A percentile compares a stretch with the other conserved stretches of the same genome.
These are phyloP conservation scores for Lasiurus borealis DNA, from an alignment of 2,113 vertebrate genomes.

Conservation along the genomic window DNA sequence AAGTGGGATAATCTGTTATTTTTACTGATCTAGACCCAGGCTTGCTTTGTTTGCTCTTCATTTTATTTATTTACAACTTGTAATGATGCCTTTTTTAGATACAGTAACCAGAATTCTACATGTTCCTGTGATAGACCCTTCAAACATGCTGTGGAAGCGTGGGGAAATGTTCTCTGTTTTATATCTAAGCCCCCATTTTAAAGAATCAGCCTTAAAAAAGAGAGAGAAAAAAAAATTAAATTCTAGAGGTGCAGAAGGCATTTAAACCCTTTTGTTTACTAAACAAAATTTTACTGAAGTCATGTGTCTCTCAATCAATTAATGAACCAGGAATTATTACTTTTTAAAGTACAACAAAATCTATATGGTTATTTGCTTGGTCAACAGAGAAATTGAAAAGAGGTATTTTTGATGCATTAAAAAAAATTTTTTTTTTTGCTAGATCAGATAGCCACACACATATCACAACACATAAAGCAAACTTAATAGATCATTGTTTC, in stretches of 20 bases:
- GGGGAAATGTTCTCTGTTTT: neutral
- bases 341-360: conserved; percentile 52
- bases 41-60: neutral
- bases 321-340: conserved; percentile 26
- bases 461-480: neutral
- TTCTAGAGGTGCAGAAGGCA: neutral
- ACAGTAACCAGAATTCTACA: neutral
- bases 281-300: conserved; percentile 51
- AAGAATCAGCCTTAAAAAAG: neutral
- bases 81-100: conserved; percentile 47
- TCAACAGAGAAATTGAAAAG: neutral
- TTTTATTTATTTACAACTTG: neutral
- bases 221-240: conserved; percentile 49
- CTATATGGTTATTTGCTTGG: conserved; percentile 32
- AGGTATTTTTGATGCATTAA: conserved; percentile 24
- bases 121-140: neutral
- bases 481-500: conserved; percentile 40
- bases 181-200: conserved; percentile 37
- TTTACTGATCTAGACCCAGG: neutral
- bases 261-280: conserved; percentile 44
- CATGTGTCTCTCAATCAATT: neutral
- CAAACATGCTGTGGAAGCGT: neutral
- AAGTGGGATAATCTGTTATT: neutral
- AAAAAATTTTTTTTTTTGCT: conserved; percentile 1
- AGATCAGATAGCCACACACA: neutral